These are phyloP conservation scores for Archips xylosteana DNA, from an alignment of 2,888 invertebrate species.

Conservation along the genomic window DNA sequence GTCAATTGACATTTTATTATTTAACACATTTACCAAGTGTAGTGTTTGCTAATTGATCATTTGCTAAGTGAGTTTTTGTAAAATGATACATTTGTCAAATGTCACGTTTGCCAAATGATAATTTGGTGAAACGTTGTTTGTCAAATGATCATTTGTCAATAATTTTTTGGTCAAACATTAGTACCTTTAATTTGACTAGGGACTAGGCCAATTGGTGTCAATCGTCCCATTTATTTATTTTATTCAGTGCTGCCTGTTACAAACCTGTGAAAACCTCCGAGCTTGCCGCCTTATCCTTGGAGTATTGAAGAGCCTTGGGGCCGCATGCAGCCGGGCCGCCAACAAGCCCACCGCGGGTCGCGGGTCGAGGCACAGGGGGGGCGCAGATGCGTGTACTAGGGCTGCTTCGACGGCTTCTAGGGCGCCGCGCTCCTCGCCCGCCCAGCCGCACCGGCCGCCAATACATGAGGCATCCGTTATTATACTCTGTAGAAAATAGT, in stretches of 20 bases:
- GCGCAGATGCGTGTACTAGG: conserved; percentile 93
- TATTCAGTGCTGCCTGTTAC: background rate
- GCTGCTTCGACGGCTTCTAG: conserved; percentile 91
- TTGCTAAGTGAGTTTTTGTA: too few species aligned
- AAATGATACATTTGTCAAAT: too few species aligned
- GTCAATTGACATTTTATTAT: too few species aligned
- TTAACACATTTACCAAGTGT: too few species aligned
- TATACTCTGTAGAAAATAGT: conserved; percentile 79
- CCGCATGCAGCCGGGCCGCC: conserved; percentile 91
- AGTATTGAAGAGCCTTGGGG: conserved; percentile 90
- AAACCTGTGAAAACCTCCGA: conserved; percentile 91
- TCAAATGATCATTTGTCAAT: too few species aligned
- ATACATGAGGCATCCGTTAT: conserved; percentile 88
- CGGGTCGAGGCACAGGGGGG: conserved; percentile 95
- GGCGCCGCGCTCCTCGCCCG: conserved; percentile 90
- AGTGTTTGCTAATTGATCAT: too few species aligned
- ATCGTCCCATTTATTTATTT: too few species aligned
- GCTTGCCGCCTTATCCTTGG: conserved; percentile 91
- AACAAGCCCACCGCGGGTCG: conserved; percentile 92
- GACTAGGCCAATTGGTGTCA: too few species aligned
- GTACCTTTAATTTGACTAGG: too few species aligned
- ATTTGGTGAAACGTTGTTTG: too few species aligned
- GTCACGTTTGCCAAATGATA: too few species aligned
- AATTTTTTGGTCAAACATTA: too few species aligned
- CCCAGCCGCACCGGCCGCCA: conserved; percentile 86